Evolutionary conservation across 1,140 invertebrate genomes (phyloP).

Genomic region (Thalassaphorura encarpata): DNA sequence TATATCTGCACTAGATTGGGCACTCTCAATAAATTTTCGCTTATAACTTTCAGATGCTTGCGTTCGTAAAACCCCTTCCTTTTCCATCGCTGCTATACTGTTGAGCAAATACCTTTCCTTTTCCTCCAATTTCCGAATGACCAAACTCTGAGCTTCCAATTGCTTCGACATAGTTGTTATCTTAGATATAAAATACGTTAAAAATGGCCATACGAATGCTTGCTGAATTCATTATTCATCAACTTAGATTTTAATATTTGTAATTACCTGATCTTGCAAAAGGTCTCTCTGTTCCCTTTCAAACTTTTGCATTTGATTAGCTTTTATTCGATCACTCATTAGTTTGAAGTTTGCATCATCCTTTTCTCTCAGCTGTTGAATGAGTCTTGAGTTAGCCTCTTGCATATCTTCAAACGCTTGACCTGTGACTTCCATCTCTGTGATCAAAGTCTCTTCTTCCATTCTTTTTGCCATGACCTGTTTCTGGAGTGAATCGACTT

Average conservation of each 20-base stretch:
- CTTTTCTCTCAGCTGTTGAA: constrained; percentile 93
- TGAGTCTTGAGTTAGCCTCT: constrained; percentile 91
- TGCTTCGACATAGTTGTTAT: constrained; percentile 74
- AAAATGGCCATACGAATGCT: no score
- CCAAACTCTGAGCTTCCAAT: constrained; percentile 90
- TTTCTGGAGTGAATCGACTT: constrained; percentile 47
- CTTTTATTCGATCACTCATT: constrained; percentile 96
- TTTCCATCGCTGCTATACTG: constrained; percentile 84
- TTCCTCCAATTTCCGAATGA: constrained; percentile 90
- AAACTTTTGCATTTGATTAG: constrained; percentile 90
- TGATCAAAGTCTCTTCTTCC: constrained; percentile 93
- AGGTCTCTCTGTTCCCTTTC: constrained; percentile 88
- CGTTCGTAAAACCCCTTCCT: constrained; percentile 78
- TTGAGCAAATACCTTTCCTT: constrained; percentile 91
- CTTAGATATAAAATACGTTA: no score
- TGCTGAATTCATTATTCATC: background rate
- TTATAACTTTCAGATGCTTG: constrained; percentile 97
- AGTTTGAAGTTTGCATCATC: constrained; percentile 99
- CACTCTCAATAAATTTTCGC: constrained; percentile 83
- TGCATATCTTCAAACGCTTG: constrained; percentile 99
- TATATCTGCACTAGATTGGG: constrained; percentile 92
- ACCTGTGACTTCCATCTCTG: constrained; percentile 98
- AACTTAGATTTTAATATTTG: background rate
- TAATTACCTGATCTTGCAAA: constrained; percentile 67
- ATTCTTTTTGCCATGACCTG: constrained; percentile 43